Base-by-base conservation (phyloP, 2,888 invertebrate species). In the Fragum whitleyi region DNA sequence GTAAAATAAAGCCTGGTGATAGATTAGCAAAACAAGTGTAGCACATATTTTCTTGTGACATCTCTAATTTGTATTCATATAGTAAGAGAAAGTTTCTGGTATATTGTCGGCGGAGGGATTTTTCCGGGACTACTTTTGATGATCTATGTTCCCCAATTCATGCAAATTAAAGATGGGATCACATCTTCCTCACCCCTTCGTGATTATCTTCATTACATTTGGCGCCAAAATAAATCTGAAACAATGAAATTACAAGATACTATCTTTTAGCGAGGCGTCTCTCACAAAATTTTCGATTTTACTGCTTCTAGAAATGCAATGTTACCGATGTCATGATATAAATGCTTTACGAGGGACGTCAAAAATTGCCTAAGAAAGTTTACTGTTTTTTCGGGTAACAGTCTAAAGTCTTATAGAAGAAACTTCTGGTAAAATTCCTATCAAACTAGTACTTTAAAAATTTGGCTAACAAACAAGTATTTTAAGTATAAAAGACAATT, bases 211-310 rank as follows among this genome's bases (percentile, higher is more conserved):
- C 77, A 78, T 78, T 81, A 78, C 67, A 39, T 74, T 81, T 75
- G 81, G 81, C 81, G 81, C 81, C 81, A 81, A 81, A 69, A 74
- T 75, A 78, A 74, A 81, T 77, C 71, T 72, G 75, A 77, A 81
- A 81, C 81, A 81, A 81, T 81, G 78, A 74, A 81, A 81, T 81
- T 77, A 78, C 78, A 61, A 51, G 81, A 81, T 81, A 57, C 32
- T 62, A 81, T 81, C 81, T 81, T 72, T 74, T 74, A 77, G 78
- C 81, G 59, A 53, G 59, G 72, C 74, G 75, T 74, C 81, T 72
- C 69, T 57, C 55, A 69, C 69, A 59, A 69, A 59, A 68, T 51
- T 68, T 70, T 55, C 69, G 61, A 71, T 67, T 74, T 81, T 81
- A 81, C 55, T 78, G 75, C 69, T 59, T 68, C 42, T 67, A 47